Percentiles rank a stretch among this genome's conserved stretches.
Evolutionary conservation across 2,797 vertebrate genomes (phyloP).

Genomic region (Brachyalestes nurse): DNA sequence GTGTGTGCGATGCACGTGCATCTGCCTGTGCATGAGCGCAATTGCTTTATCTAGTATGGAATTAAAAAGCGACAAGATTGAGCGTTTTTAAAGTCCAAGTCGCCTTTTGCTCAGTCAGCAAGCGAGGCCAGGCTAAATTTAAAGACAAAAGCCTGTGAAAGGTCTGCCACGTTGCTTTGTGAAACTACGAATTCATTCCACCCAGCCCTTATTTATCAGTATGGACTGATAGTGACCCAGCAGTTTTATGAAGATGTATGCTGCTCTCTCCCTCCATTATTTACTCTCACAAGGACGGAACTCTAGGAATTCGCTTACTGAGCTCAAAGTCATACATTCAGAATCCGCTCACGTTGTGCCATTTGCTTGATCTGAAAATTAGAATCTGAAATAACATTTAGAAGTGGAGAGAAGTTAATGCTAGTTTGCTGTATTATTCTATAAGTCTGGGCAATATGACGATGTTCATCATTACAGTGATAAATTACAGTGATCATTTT

Average conservation of each 20-base stretch:
- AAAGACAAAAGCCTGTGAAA: constrained; percentile 44
- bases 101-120: constrained; percentile 47
- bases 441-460: too few species aligned
- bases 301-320: constrained; percentile 1
- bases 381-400: background rate
- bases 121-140: constrained; percentile 31
- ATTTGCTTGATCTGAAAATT: background rate
- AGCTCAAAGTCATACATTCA: background rate
- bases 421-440: too few species aligned
- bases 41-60: constrained; percentile 37
- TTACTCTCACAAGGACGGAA: constrained; percentile 11
- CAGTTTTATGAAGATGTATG: constrained; percentile 26
- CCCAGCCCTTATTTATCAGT: constrained; percentile 31
- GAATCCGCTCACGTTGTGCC: background rate
- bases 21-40: background rate
- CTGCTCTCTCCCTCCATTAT: constrained; percentile 4
- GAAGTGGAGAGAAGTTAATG: background rate
- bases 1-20: background rate
- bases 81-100: constrained; percentile 5
- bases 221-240: constrained; percentile 31
- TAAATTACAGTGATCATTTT: too few species aligned
- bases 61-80: constrained; percentile 24
- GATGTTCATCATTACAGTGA: too few species aligned
- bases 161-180: constrained; percentile 15
- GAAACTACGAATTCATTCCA: constrained; percentile 15